Percentiles rank a stretch among this genome's conserved stretches.
These are phyloP conservation scores for Megalopta genalis DNA, from an alignment of 1,140 invertebrate genomes.

Conservation along the genomic window DNA sequence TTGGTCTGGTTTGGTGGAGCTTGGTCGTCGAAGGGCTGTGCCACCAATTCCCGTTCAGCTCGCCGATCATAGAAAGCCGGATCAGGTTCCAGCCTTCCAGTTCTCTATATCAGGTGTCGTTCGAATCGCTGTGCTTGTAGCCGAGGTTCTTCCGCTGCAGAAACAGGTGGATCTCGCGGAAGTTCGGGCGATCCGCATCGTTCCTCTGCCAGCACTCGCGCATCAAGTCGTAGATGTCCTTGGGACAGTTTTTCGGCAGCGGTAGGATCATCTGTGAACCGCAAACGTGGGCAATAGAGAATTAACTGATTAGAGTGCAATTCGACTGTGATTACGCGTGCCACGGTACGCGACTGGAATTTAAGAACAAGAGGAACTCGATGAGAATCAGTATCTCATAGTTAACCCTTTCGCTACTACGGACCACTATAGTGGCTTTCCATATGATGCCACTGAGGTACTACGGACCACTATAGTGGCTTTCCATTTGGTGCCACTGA, in stretches of 20 bases:
- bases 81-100: conserved; percentile 75
- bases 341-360: too few relatives aligned
- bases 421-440: too few relatives aligned
- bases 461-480: too few relatives aligned
- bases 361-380: too few relatives aligned
- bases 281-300: neutral
- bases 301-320: too few relatives aligned
- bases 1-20: conserved; percentile 64
- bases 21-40: conserved; percentile 66
- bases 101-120: conserved; percentile 78
- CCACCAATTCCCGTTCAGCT: conserved; percentile 79
- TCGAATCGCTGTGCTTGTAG: conserved; percentile 82
- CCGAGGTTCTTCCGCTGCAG: conserved; percentile 94
- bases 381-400: too few relatives aligned
- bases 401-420: too few relatives aligned
- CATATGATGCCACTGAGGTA: too few relatives aligned
- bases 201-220: conserved; percentile 95
- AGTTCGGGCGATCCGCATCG: conserved; percentile 91
- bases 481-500: too few relatives aligned
- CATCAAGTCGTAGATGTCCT: conserved; percentile 96
- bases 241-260: conserved; percentile 90
- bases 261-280: conserved; percentile 84
- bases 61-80: conserved; percentile 76
- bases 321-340: too few relatives aligned
- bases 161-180: conserved; percentile 94